A percentile compares a stretch with the other conserved stretches of the same genome.
Conservation (phyloP, 2,888 invertebrate species). For the Cynaeus angustus region DNA sequence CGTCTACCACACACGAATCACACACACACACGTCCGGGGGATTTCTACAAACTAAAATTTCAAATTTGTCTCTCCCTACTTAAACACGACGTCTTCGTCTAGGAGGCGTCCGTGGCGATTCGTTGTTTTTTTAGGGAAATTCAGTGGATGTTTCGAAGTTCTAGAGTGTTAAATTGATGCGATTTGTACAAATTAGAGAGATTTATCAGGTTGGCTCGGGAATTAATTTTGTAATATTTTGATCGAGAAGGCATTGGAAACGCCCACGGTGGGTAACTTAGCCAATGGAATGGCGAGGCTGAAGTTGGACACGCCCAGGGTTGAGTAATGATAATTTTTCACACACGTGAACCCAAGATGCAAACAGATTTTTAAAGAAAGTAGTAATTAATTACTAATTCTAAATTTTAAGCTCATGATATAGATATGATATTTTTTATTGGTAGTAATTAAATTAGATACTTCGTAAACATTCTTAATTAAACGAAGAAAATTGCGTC, state of each 20-base stretch:
- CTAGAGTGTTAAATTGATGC: constrained; percentile 6
- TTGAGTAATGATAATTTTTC: neutral
- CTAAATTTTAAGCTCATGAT: too few relatives aligned
- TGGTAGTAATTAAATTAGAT: too few relatives aligned
- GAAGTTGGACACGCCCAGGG: constrained; percentile 41
- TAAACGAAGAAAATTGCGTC: too few relatives aligned
- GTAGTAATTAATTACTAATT: too few relatives aligned
- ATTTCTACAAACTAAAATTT: constrained; percentile 48
- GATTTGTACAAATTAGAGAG: constrained; percentile 17
- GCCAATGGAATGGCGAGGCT: constrained; percentile 47
- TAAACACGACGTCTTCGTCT: constrained; percentile 20
- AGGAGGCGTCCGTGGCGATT: constrained; percentile 4
- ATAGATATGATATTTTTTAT: too few relatives aligned
- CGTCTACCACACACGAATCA: constrained; percentile 27
- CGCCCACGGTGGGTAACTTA: constrained; percentile 47
- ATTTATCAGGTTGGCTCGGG: constrained; percentile 19
- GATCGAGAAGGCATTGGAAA: constrained; percentile 43
- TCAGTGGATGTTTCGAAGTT: constrained; percentile 3
- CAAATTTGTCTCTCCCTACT: constrained; percentile 45
- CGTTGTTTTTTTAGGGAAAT: neutral
- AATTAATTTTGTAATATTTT: constrained; percentile 40
- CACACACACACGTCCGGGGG: constrained; percentile 12
- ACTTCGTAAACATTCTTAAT: too few relatives aligned
- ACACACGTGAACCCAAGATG: too few relatives aligned
- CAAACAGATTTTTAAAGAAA: too few relatives aligned